Conservation (phyloP, 2,797 vertebrate species). For the Pteropus rufus region DNA sequence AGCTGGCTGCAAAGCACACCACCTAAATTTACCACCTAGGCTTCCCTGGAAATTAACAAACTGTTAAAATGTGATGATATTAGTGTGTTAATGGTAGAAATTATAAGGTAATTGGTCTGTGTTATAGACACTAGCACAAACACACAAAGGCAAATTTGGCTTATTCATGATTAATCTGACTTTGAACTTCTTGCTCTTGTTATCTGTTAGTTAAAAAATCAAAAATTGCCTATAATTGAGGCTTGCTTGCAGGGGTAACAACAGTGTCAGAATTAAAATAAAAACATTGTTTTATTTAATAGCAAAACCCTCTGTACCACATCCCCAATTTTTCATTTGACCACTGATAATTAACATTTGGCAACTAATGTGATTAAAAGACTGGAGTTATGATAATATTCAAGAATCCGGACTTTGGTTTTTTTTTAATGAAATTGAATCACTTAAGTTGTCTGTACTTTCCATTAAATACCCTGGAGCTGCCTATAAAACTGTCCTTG, state of each 20-base stretch:
- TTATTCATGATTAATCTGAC: background rate
- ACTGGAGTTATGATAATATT: background rate
- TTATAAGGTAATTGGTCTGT: background rate
- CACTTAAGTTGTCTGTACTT: background rate
- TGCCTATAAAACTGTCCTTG: background rate
- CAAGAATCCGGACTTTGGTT: background rate
- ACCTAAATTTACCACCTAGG: background rate
- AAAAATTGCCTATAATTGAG: background rate
- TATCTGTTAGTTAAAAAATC: background rate
- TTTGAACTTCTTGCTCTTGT: background rate
- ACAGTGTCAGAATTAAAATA: background rate
- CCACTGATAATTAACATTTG: background rate
- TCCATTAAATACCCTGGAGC: background rate
- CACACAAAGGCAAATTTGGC: constrained; percentile 5
- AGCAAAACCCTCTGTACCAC: background rate
- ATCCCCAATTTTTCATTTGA: background rate
- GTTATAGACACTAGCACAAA: background rate
- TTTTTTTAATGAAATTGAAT: background rate
- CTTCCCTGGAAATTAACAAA: background rate
- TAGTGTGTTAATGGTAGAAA: background rate
- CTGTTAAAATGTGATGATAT: background rate
- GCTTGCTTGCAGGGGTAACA: background rate
- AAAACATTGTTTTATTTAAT: constrained; percentile 14
- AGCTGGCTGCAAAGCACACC: background rate
- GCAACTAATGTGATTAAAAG: background rate